Conservation (phyloP, 35 echinoderm and acorn worm genomes). For the Acanthaster planci region DNA sequence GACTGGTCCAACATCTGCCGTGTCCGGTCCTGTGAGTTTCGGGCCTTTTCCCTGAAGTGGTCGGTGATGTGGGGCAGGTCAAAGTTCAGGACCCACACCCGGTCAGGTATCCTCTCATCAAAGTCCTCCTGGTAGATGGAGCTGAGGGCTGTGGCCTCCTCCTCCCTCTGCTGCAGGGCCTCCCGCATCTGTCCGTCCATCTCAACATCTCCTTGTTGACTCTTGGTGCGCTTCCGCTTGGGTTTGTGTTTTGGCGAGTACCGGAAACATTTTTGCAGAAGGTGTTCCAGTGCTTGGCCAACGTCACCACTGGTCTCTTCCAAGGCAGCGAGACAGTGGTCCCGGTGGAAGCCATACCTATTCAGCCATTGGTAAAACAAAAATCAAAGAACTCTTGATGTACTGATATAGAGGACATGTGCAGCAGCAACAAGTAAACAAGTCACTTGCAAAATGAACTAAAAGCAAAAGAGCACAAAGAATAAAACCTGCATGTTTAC, state of each 20-base stretch:
- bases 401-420: too few relatives aligned
- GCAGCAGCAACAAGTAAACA: background rate
- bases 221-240: background rate
- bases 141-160: conserved; percentile 68
- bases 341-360: conserved; percentile 64
- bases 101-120: conserved; percentile 63
- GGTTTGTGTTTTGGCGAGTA: background rate
- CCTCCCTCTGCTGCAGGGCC: conserved; percentile 57
- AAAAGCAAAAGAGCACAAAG: background rate
- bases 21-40: background rate
- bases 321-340: conserved; percentile 54
- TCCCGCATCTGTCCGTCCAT: conserved; percentile 16
- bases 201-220: background rate
- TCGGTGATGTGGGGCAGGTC: conserved; percentile 55
- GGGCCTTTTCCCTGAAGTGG: background rate
- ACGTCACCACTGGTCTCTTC: conserved; percentile 60
- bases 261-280: conserved; percentile 36
- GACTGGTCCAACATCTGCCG: background rate
- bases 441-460: background rate
- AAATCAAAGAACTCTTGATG: too few relatives aligned
- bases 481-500: too few relatives aligned
- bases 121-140: conserved; percentile 69
- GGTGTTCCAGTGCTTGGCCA: conserved; percentile 57
- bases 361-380: too few relatives aligned
- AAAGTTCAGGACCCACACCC: conserved; percentile 55